These are phyloP conservation scores for Thaleichthys pacificus DNA, from an alignment of 2,797 vertebrate species.

Conservation along the genomic window DNA sequence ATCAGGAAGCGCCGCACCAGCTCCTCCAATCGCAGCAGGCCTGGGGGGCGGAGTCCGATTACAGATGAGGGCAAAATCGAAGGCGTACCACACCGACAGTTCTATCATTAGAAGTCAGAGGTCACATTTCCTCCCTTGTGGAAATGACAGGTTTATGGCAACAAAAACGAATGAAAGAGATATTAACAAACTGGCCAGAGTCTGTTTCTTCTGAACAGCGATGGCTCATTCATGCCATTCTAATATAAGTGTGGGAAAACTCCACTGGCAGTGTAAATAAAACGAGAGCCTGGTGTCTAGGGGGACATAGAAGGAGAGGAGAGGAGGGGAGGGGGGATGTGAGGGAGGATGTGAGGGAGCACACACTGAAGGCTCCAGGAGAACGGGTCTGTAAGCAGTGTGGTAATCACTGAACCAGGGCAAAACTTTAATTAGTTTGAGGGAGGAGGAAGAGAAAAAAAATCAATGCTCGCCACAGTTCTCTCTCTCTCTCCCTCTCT, in stretches of 20 bases:
- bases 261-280: slow-evolving; percentile 71
- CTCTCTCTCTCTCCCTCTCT: slow-evolving; percentile 49
- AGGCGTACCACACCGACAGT: too few species aligned
- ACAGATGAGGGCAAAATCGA: too few species aligned
- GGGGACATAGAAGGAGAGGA: slow-evolving; percentile 25
- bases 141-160: too few species aligned
- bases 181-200: too few species aligned
- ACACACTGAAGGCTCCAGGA: slow-evolving; percentile 63
- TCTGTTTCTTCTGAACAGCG: too few species aligned
- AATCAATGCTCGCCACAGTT: slow-evolving; percentile 74
- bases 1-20: slow-evolving; percentile 90
- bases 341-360: slow-evolving; percentile 32
- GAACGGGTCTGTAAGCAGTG: slow-evolving; percentile 74
- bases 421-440: slow-evolving; percentile 81
- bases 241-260: slow-evolving; percentile 53
- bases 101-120: too few species aligned
- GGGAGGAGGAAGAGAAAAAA: slow-evolving; percentile 48
- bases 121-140: too few species aligned
- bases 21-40: slow-evolving; percentile 89
- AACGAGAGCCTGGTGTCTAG: slow-evolving; percentile 57
- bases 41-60: slow-evolving; percentile 57
- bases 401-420: slow-evolving; percentile 78
- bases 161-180: too few species aligned
- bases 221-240: too few species aligned
- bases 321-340: background rate